Evolutionary conservation across 2,797 vertebrate species (phyloP).

Genomic region (Alfaro cultratus): DNA sequence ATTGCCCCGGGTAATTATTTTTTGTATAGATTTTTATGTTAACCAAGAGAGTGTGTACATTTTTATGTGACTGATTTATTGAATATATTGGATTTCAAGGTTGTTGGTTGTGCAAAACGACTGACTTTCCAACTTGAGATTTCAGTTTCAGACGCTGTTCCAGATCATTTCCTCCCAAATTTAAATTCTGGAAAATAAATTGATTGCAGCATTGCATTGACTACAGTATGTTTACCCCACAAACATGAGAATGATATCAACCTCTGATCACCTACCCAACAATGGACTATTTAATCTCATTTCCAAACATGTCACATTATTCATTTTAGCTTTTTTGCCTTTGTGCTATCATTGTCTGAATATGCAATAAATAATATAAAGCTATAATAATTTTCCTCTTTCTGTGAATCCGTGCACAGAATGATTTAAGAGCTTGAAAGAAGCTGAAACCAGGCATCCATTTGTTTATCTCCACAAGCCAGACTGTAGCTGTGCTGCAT

Average conservation of each 20-base stretch:
- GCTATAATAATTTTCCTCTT: constrained; percentile 36
- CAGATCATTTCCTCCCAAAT: neutral
- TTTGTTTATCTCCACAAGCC: constrained; percentile 56
- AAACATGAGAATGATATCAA: neutral
- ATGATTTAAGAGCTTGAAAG: constrained; percentile 23
- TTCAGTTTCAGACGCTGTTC: neutral
- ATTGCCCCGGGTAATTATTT: neutral
- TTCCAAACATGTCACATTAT: neutral
- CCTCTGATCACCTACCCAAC: constrained; percentile 1
- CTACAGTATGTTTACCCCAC: neutral
- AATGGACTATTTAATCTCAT: neutral
- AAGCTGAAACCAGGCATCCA: constrained; percentile 7
- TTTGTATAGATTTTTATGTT: neutral
- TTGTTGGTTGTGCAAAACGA: neutral
- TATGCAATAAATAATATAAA: constrained; percentile 33
- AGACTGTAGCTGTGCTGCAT: constrained; percentile 20
- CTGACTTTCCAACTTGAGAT: neutral
- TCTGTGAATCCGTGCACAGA: constrained; percentile 15
- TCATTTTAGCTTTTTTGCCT: neutral
- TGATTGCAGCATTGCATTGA: neutral
- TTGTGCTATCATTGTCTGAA: constrained; percentile 32
- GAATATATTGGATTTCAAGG: neutral
- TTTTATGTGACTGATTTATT: neutral
- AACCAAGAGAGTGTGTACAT: neutral
- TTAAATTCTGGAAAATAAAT: neutral